Base-by-base conservation (phyloP, 2,888 invertebrate genomes). In the Xestobium rufovillosum region DNA sequence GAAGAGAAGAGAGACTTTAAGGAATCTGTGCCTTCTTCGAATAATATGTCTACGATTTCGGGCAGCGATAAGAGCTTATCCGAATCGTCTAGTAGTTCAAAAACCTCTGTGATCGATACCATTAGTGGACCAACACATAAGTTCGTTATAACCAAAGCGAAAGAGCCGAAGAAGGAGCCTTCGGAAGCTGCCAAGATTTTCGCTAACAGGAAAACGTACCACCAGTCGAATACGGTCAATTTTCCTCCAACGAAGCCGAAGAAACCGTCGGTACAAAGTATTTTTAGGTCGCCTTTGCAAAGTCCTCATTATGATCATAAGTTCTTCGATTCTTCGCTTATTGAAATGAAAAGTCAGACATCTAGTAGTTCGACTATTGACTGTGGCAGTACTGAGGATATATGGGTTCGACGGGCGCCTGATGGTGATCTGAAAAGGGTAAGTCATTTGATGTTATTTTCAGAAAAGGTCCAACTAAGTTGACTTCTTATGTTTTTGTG, bases 301-400 rank as follows among this genome's bases (percentile, higher is more conserved):
- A 72, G 73, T 54, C 80, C 79, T 2, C 87, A 87, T 63, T 71
- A 80, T 44, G 85, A 86, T 64, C 81, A 81, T 56, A 72, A 80
- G 46, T 88, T 83, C 69, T 87, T 87, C 59, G 87, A 87, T 65
- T 80, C 80, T 49, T 83, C 84, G 45, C 69, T 87, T 48, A 79
- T 87, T 51, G 85, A 84, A 65, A 83, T 87, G 65, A 82, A 83
- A 59, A 80, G 79, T 49, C 75, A 73, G 37, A 79, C 79, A n/a
- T 76, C 77, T 43, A 78, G 73, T 48, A 66, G 67, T 35, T 67
- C 72, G 26, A 73, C 76, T 1, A 61, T 79, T 28, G 76, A 77
- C 51, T 66, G 65, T 44, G 71, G 68, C 3, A 68, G 65, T 25
- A 61, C 61, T 1, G 83, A 83, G 55, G 82, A 83, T 49, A 74